Evolutionary conservation across 2,113 vertebrate species (phyloP).

Genomic region (Dasypus novemcinctus): DNA sequence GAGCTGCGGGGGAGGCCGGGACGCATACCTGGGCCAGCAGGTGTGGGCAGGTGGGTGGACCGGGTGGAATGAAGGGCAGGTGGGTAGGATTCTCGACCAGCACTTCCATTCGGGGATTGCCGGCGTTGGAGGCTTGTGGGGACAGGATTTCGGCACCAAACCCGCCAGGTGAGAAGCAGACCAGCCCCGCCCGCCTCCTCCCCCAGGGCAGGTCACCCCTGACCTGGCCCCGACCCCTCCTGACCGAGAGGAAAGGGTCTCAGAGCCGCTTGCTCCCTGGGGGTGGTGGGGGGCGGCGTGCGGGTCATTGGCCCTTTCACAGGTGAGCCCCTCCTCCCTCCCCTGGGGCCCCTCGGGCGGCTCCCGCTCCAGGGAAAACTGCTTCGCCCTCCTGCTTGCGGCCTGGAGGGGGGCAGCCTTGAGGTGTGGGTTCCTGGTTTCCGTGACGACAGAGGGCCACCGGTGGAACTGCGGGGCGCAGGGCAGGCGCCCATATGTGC

Average conservation of each 20-base stretch:
- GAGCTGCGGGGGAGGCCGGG: not conserved
- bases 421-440: no score
- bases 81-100: not conserved
- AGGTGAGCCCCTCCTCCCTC: not conserved
- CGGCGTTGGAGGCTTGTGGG: fast-evolving
- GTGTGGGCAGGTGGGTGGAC: not conserved
- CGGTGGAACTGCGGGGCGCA: no score
- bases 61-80: fast-evolving
- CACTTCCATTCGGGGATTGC: not conserved
- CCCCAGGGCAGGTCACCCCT: no score
- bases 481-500: no score
- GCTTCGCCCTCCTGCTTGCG: fast-evolving
- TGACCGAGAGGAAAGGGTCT: no score
- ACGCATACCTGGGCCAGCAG: not conserved
- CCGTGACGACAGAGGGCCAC: no score
- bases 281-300: no score
- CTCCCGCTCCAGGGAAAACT: not conserved
- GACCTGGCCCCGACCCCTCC: not conserved
- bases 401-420: no score
- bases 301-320: no score
- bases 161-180: not conserved
- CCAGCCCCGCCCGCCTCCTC: fast-evolving
- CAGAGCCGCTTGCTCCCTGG: no score
- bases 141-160: fast-evolving
- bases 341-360: not conserved